Evolutionary conservation across 2,113 vertebrate species (phyloP).

Genomic region (Scomber japonicus): DNA sequence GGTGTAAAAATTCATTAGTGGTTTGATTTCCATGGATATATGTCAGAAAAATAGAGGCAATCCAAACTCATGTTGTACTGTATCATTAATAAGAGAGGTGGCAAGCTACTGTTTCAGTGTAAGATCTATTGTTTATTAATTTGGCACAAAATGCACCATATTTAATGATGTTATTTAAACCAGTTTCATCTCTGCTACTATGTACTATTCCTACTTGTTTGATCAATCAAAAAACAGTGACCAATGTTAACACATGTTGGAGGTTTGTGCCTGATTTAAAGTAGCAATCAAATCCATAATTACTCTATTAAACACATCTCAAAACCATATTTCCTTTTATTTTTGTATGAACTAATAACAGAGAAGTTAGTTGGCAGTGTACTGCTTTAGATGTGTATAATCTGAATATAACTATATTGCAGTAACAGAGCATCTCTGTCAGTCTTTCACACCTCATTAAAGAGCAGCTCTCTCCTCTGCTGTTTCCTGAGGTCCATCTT

Average conservation of each 20-base stretch:
- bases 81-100: not conserved
- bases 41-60: not conserved
- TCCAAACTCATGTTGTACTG: conserved; percentile 18
- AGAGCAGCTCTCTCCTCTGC: conserved; percentile 96
- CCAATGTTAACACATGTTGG: not conserved
- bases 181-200: conserved; percentile 8
- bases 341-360: not conserved
- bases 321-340: not conserved
- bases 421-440: not conserved
- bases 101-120: not conserved
- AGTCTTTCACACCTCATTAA: conserved; percentile 91
- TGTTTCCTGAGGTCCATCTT: conserved; percentile 99
- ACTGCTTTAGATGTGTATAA: not conserved
- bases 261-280: not conserved
- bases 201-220: conserved; percentile 2
- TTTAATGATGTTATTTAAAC: conserved; percentile 40
- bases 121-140: conserved; percentile 20
- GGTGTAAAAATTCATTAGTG: conserved; percentile 31
- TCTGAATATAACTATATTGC: not conserved
- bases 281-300: not conserved
- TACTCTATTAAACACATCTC: not conserved
- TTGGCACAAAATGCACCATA: conserved; percentile 5
- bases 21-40: conserved; percentile 34
- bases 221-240: conserved; percentile 14
- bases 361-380: not conserved